Conservation (phyloP, 1,140 invertebrate genomes). For the Microvelia longipes region DNA sequence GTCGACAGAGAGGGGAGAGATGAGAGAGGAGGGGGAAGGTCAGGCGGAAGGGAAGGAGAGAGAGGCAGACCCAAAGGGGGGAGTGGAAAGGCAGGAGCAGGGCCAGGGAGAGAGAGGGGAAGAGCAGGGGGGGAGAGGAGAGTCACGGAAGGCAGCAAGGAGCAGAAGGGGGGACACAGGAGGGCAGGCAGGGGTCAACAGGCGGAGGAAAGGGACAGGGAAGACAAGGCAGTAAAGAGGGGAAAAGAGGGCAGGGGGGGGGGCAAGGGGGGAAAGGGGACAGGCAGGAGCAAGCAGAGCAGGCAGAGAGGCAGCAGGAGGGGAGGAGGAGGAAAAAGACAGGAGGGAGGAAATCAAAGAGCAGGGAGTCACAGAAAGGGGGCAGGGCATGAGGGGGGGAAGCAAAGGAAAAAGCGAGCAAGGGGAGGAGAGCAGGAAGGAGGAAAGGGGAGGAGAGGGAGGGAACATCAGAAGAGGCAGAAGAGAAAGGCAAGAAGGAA, state of each 20-base stretch:
- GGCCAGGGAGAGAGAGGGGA: no score
- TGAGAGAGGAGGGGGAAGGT: background rate
- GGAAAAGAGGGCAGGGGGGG: constrained; percentile 20
- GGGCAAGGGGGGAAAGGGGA: constrained; percentile 14
- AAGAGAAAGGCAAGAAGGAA: background rate
- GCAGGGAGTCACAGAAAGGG: background rate
- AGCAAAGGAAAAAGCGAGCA: no score
- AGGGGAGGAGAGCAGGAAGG: background rate
- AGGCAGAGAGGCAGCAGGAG: background rate
- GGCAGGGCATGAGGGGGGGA: background rate
- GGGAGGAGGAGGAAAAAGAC: background rate
- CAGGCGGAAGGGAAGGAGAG: no score
- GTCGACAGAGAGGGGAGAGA: background rate
- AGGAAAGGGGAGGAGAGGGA: background rate
- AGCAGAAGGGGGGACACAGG: constrained; percentile 1
- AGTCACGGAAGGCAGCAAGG: background rate
- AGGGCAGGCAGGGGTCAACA: constrained; percentile 29
- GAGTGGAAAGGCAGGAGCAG: no score
- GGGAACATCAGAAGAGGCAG: background rate
- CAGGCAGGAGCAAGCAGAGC: constrained; percentile 21
- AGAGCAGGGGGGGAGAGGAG: background rate
- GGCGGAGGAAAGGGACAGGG: constrained; percentile 21
- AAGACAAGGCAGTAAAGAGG: constrained; percentile 29
- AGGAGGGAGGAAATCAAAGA: no score
- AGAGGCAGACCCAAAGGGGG: background rate